phyloP scores from a whole-genome alignment of 2,888 invertebrate genomes.

The Balanococcus diminutus region DNA sequence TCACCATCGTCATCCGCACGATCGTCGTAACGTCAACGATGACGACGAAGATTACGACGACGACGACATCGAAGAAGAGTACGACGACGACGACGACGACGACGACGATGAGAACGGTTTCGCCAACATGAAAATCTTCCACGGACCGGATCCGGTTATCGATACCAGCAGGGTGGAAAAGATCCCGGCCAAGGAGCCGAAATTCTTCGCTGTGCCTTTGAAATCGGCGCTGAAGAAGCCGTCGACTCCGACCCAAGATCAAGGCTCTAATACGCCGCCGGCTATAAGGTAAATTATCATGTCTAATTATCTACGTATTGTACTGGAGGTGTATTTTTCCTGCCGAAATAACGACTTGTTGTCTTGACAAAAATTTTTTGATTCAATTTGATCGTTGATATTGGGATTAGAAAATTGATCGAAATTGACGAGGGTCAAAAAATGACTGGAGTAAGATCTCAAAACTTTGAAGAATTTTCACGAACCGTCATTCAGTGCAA shows the following conservation, averaged over 20 bases:
- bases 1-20: neutral
- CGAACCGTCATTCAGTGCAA: too few species aligned
- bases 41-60: conserved; percentile 57
- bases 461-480: too few species aligned
- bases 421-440: too few species aligned
- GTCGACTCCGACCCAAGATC: conserved; percentile 75
- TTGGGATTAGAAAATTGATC: too few species aligned
- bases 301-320: too few species aligned
- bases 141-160: conserved; percentile 71
- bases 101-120: conserved; percentile 65
- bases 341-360: too few species aligned
- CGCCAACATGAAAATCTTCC: conserved; percentile 65
- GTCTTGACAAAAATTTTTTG: too few species aligned
- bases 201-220: conserved; percentile 87
- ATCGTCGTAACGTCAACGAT: conserved; percentile 10
- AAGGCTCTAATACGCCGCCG: conserved; percentile 58
- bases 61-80: conserved; percentile 62
- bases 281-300: conserved; percentile 9
- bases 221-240: conserved; percentile 91
- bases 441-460: too few species aligned
- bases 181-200: conserved; percentile 91
- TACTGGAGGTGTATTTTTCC: too few species aligned
- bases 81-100: conserved; percentile 64
- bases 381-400: too few species aligned
- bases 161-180: conserved; percentile 87